Evolutionary conservation across 2,797 vertebrate species (phyloP).

Genomic region (Poeciliopsis gracilis): DNA sequence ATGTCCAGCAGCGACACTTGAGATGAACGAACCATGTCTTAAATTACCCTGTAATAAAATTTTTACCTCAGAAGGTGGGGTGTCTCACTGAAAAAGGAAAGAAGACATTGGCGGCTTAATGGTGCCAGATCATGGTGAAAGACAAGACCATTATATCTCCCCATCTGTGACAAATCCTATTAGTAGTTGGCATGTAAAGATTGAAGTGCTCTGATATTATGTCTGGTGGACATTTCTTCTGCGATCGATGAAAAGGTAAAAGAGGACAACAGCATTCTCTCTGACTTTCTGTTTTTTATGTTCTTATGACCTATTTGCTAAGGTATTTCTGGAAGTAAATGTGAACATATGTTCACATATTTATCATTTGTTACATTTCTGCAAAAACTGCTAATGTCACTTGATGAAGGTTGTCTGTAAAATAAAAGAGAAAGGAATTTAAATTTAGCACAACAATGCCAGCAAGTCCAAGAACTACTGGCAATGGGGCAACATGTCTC

Average conservation of each 20-base stretch:
- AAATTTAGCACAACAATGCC: not conserved
- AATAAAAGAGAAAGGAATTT: not conserved
- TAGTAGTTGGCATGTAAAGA: conserved; percentile 63
- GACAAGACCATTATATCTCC: conserved; percentile 56
- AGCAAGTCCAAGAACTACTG: not conserved
- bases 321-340: not conserved
- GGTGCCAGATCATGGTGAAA: conserved; percentile 48
- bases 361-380: not conserved
- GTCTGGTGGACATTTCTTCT: conserved; percentile 59
- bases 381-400: not conserved
- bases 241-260: conserved; percentile 51
- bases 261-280: conserved; percentile 35
- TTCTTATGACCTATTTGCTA: conserved; percentile 23
- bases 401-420: not conserved
- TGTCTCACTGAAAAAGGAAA: conserved; percentile 17
- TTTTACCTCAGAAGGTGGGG: conserved; percentile 58
- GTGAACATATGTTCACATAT: not conserved
- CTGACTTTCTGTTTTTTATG: conserved; percentile 16
- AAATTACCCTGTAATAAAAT: conserved; percentile 70
- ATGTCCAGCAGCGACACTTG: conserved; percentile 64
- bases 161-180: conserved; percentile 70
- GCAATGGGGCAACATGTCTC: not conserved
- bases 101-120: conserved; percentile 59
- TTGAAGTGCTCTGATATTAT: conserved; percentile 43
- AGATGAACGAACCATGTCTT: conserved; percentile 65